Base-by-base conservation (phyloP, 2,113 vertebrate species). In the Phaethornis superciliosus region DNA sequence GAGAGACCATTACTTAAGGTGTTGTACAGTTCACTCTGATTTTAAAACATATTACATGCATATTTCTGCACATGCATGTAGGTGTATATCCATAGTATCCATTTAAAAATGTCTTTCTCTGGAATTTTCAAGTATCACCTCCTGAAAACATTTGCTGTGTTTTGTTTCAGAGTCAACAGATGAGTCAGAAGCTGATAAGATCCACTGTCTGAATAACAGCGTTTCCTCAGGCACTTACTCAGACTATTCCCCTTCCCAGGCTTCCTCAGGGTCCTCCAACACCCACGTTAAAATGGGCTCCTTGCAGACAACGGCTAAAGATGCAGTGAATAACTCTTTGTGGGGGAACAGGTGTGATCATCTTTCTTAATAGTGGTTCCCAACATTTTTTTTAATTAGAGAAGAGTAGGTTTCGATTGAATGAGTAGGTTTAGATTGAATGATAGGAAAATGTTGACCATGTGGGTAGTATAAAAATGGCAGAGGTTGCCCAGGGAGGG, bases 201-300 rank as follows among this genome's bases (percentile, higher is more conserved):
- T 99, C 96, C 99, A 99, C 95, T 99, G 99, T 98, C 98, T 99
- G 97, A 99, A 99, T 98, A 99, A 99, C 98, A 99, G 99, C 91
- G 99, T 99, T 96, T 99, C 99, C 97, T 99, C 99, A 65, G 99
- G 99, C 97, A 99, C 99, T 96, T 99, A 99, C 97, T 99, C 99
- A 46, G 99, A 99, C 98, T 99, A 99, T 97, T 99, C 99, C 58
- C 99, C 99, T 90, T 99, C 99, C 40, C 99, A 99, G 97, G 99
- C 99, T 94, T 99, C 99, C 96, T 99, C 99, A 15, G 99, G 98
- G 76, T 99, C 99, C 96, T 99, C 99, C 96, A 99, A 99, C 95
- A 97, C 98, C 5, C 98, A 99, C 10, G 98, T 98, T 93, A 98
- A 98, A 97, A 98, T 98, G 95, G 98, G 98, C 21, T 98, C 98